These are phyloP conservation scores for Sclerodermus sp. DNA, from an alignment of 2,888 invertebrate species.

Conservation along the genomic window DNA sequence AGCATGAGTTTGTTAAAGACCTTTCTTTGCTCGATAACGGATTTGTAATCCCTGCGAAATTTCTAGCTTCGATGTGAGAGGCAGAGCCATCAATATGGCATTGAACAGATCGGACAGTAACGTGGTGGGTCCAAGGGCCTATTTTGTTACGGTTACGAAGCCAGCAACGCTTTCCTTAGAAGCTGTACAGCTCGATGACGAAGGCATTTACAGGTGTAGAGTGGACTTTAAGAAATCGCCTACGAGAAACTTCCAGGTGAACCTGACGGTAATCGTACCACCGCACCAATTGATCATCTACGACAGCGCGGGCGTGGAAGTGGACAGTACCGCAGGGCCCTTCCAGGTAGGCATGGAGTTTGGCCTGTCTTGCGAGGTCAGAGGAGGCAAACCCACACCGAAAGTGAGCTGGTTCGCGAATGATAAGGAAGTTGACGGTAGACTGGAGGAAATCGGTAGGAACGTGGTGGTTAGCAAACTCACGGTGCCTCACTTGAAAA, in stretches of 20 bases:
- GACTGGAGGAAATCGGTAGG: conserved; percentile 68
- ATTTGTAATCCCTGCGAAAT: too few species aligned
- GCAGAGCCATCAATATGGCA: conserved; percentile 59
- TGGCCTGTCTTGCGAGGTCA: conserved; percentile 59
- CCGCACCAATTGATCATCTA: conserved; percentile 58
- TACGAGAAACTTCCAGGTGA: conserved; percentile 62
- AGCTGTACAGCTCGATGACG: conserved; percentile 56
- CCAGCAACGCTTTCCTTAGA: conserved; percentile 60
- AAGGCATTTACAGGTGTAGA: conserved; percentile 60
- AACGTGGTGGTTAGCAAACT: conserved; percentile 80
- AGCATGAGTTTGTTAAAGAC: too few species aligned
- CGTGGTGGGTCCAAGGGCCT: conserved; percentile 60
- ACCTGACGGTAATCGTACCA: conserved; percentile 62
- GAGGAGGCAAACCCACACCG: conserved; percentile 75
- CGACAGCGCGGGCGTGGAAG: conserved; percentile 60
- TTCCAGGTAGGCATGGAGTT: conserved; percentile 59
- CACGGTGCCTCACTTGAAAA: conserved; percentile 71
- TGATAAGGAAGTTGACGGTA: conserved; percentile 60
- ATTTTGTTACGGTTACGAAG: conserved; percentile 61
- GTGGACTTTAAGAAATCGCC: conserved; percentile 63
- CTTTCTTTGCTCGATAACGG: too few species aligned
- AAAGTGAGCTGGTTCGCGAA: conserved; percentile 81
- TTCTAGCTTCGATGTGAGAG: conserved; percentile 62
- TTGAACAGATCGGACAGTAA: conserved; percentile 60
- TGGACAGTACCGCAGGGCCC: conserved; percentile 54